A percentile compares a stretch with the other conserved stretches of the same genome.
Evolutionary conservation across 2,888 invertebrate species (phyloP).

Genomic region (Tipula unca): DNA sequence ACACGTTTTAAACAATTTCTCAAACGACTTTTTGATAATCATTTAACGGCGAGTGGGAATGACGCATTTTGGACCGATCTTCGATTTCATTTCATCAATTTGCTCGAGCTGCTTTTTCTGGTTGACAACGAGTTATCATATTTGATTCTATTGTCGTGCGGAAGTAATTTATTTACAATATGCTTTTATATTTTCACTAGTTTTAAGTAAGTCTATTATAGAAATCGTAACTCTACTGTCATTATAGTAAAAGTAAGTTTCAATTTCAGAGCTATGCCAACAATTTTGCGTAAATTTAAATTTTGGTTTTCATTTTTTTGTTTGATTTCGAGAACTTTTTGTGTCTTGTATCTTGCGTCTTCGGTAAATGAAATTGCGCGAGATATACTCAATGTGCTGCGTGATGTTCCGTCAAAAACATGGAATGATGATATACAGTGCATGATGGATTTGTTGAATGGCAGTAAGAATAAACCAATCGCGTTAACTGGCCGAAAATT

Average conservation of each 20-base stretch:
- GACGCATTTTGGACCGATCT: slow-evolving; percentile 52
- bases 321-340: slow-evolving; percentile 45
- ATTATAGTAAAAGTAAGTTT: too few species aligned
- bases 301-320: slow-evolving; percentile 49
- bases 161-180: slow-evolving; percentile 64
- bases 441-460: slow-evolving; percentile 49
- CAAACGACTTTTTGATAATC: slow-evolving; percentile 34
- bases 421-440: slow-evolving; percentile 47
- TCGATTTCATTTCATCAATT: slow-evolving; percentile 54
- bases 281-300: slow-evolving; percentile 31
- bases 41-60: not conserved
- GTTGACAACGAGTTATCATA: slow-evolving; percentile 55
- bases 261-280: not conserved
- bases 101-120: slow-evolving; percentile 51
- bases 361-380: slow-evolving; percentile 49
- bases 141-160: slow-evolving; percentile 56
- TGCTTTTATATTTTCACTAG: slow-evolving; percentile 59
- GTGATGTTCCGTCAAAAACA: slow-evolving; percentile 34
- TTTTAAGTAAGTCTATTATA: slow-evolving; percentile 27
- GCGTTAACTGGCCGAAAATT: slow-evolving; percentile 53
- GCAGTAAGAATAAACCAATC: slow-evolving; percentile 44
- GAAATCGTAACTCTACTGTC: too few species aligned
- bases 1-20: slow-evolving; percentile 56
- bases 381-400: slow-evolving; percentile 44
- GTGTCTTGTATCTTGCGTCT: slow-evolving; percentile 48